Percentiles rank a stretch among this genome's conserved stretches.
Evolutionary conservation across 2,113 vertebrate genomes (phyloP).

Genomic region (Plectropomus leopardus): DNA sequence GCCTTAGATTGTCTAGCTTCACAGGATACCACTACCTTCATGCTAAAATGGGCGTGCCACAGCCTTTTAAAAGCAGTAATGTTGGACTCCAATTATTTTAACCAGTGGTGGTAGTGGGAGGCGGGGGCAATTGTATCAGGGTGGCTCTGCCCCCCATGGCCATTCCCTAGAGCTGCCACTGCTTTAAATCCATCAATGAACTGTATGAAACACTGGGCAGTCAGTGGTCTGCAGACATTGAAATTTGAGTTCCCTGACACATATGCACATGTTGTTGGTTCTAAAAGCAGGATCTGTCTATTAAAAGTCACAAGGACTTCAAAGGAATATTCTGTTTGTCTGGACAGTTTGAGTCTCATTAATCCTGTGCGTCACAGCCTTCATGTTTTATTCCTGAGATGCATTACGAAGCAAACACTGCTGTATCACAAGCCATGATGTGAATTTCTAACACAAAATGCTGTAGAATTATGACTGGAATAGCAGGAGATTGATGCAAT

Average conservation of each 20-base stretch:
- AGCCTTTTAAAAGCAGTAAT: no score
- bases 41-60: no score
- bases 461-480: not conserved
- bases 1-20: no score
- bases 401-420: not conserved
- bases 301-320: not conserved
- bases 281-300: not conserved
- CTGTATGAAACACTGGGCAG: not conserved
- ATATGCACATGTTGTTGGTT: not conserved
- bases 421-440: not conserved
- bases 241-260: not conserved
- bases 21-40: no score
- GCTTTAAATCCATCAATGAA: not conserved
- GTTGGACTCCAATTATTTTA: no score
- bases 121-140: no score
- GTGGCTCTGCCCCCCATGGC: no score
- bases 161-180: no score
- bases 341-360: constrained; percentile 11
- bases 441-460: not conserved
- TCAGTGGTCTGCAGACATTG: not conserved
- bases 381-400: constrained; percentile 12
- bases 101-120: no score
- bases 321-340: constrained; percentile 3
- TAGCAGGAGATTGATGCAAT: not conserved
- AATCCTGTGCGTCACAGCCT: constrained; percentile 3